Conservation (phyloP, 1,140 invertebrate species). For the Drosophila orosa region DNA sequence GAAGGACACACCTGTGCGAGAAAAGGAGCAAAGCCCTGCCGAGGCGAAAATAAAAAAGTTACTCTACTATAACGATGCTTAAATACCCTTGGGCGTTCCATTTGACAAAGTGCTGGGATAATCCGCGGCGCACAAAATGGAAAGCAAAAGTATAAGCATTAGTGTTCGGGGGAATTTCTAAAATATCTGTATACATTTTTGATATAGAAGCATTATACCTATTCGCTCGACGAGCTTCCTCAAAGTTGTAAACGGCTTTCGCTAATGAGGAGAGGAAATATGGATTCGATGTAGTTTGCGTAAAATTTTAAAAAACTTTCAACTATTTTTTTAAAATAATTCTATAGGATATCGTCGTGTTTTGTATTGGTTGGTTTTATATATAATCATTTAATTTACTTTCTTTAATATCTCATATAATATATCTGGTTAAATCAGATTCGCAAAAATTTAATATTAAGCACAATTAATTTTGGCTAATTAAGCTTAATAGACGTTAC, state of each 20-base stretch:
- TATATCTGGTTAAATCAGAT: not conserved
- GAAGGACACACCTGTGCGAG: slow-evolving; percentile 24
- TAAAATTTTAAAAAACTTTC: not conserved
- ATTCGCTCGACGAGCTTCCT: not conserved
- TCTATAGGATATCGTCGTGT: too few relatives aligned
- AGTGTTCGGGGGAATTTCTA: slow-evolving; percentile 16
- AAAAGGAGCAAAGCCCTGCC: slow-evolving; percentile 17
- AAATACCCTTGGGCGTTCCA: slow-evolving; percentile 28
- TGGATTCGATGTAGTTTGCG: not conserved
- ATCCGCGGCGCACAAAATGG: slow-evolving; percentile 19
- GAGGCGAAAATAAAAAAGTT: slow-evolving; percentile 15
- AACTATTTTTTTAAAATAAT: too few relatives aligned
- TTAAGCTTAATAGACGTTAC: not conserved
- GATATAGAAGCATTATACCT: not conserved
- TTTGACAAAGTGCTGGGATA: slow-evolving; percentile 26
- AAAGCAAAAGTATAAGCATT: slow-evolving; percentile 9
- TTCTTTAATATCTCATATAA: not conserved
- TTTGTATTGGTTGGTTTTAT: too few relatives aligned
- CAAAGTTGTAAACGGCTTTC: not conserved
- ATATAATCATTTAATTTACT: too few relatives aligned
- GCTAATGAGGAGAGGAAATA: not conserved
- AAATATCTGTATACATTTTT: slow-evolving; percentile 22
- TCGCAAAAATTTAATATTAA: not conserved
- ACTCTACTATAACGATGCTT: slow-evolving; percentile 6
- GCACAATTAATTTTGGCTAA: too few relatives aligned